Conservation (phyloP, 2,113 vertebrate species). For the Morone saxatilis region DNA sequence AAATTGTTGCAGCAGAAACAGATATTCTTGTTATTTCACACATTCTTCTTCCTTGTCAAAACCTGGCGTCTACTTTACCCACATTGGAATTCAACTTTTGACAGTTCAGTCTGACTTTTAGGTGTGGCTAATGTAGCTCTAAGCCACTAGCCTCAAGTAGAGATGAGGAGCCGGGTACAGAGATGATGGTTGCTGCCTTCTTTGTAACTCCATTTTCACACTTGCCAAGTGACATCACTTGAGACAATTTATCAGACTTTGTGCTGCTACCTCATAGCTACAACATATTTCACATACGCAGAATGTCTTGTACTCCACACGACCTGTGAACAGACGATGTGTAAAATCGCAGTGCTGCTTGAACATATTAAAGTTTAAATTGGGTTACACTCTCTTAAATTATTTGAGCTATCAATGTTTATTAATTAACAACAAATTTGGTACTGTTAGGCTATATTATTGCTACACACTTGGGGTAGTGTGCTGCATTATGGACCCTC, state of each 20-base stretch:
- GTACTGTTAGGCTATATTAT: background rate
- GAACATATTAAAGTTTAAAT: slow-evolving; percentile 5
- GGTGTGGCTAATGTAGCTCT: background rate
- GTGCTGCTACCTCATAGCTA: background rate
- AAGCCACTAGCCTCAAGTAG: background rate
- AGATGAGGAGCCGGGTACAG: background rate
- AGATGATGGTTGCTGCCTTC: too few species aligned
- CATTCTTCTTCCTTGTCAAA: background rate
- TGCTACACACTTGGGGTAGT: background rate
- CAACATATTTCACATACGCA: background rate
- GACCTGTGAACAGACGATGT: background rate
- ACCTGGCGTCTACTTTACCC: too few species aligned
- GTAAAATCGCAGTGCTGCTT: background rate
- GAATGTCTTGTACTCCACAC: too few species aligned
- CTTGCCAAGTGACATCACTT: slow-evolving; percentile 3
- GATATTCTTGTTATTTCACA: background rate
- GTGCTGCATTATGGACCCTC: background rate
- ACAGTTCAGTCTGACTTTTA: too few species aligned
- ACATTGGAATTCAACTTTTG: too few species aligned
- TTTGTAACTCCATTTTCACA: background rate
- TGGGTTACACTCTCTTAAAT: background rate
- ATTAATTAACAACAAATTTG: background rate
- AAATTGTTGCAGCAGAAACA: background rate
- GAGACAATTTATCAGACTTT: slow-evolving; percentile 10
- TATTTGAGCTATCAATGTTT: background rate